phyloP scores from a whole-genome alignment of 2,113 vertebrate species.

The Tetrax tetrax region DNA sequence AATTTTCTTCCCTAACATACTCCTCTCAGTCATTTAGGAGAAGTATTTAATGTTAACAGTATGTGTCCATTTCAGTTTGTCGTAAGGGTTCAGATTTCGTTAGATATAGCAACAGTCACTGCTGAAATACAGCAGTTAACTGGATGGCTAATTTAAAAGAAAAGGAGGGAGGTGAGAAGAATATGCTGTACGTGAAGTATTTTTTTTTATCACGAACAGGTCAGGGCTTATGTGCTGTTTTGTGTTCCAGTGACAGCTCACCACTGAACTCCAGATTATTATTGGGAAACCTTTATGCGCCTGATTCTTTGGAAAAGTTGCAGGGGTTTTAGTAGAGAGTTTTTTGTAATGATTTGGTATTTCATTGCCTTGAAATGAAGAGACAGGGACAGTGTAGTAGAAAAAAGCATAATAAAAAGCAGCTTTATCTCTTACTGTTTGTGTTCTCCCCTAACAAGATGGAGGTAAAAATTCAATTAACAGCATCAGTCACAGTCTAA shows the following conservation, averaged over 20 bases:
- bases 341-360: neutral
- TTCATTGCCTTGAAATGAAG: neutral
- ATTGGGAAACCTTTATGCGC: neutral
- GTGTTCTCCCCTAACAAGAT: neutral
- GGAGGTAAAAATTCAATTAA: slow-evolving; percentile 48
- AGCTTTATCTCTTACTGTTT: neutral
- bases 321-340: neutral
- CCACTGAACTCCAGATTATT: neutral
- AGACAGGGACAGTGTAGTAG: neutral
- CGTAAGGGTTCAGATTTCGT: neutral
- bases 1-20: neutral
- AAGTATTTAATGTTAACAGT: neutral
- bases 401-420: neutral
- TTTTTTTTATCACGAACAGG: neutral
- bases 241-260: neutral
- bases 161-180: neutral
- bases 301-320: neutral
- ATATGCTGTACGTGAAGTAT: neutral
- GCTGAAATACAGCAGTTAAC: neutral
- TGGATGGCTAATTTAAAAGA: neutral
- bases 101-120: neutral
- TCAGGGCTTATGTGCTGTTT: neutral
- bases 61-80: neutral
- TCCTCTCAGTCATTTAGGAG: neutral
- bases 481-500: slow-evolving; percentile 27